Conservation (phyloP, 30 jellyfish, hydroid and myxozoan genomes). For the Cassiopea andromeda region DNA sequence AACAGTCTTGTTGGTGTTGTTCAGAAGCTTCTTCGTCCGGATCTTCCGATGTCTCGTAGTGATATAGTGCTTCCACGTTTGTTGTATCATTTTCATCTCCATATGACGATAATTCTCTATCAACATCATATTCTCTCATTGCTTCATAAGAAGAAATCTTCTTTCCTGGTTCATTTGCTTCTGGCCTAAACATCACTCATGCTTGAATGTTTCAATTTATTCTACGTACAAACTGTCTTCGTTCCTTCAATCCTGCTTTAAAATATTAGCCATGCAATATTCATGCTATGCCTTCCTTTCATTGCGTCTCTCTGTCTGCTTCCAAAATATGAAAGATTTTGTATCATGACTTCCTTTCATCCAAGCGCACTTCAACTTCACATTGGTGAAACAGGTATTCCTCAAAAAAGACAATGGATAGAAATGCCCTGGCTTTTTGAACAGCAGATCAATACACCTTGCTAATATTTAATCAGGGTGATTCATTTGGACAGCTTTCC, state of each 20-base stretch:
- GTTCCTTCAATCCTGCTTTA: too few relatives aligned
- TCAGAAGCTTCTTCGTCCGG: slow-evolving; percentile 22
- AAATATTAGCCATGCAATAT: too few relatives aligned
- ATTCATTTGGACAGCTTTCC: too few relatives aligned
- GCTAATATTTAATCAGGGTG: background rate
- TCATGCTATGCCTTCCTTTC: too few relatives aligned
- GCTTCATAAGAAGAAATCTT: background rate
- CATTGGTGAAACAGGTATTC: background rate
- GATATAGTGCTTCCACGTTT: slow-evolving; percentile 36
- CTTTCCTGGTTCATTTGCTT: background rate
- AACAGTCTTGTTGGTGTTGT: slow-evolving; percentile 16
- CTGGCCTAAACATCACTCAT: slow-evolving; percentile 32
- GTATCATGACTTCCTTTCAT: too few relatives aligned
- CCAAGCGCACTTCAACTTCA: too few relatives aligned
- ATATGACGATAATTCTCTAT: slow-evolving; percentile 13
- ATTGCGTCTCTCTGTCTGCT: too few relatives aligned
- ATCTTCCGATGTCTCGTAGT: slow-evolving; percentile 72
- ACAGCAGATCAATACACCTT: background rate
- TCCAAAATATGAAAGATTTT: too few relatives aligned
- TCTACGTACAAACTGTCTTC: too few relatives aligned
- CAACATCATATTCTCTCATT: slow-evolving; percentile 5
- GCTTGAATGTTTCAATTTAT: too few relatives aligned
- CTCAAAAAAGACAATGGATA: background rate
- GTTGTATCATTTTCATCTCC: slow-evolving; percentile 50
- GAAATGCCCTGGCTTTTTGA: background rate